Evolutionary conservation across 2,113 vertebrate genomes (phyloP), one percentile per base, ranked within the genome.

Genomic region (Mungos mungo): DNA sequence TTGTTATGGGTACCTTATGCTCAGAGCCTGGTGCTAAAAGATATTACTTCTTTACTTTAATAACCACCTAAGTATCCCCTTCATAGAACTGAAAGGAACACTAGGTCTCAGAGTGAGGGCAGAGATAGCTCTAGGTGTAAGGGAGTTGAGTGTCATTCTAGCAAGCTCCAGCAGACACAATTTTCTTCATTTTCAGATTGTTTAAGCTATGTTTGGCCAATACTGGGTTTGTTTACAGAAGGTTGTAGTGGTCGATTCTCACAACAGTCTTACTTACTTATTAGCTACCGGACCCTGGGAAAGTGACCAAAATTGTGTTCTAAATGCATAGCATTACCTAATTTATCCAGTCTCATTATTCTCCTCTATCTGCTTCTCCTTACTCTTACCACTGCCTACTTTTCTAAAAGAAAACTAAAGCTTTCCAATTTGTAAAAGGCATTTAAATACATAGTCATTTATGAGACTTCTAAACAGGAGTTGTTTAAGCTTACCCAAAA

Each of bases 381-480:
- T 50, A 79, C 27, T 95, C 35, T 93, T 74, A 94, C 15, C 41
- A 69, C 63, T 92, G 65, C 6, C 50, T 60, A 94, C 31, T 90
- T 92, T 90, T 82, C 47, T 71, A 63, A 77, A 90, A 90, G 35
- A 92, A 95, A 97, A 95, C 57, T 50, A 76, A 93, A 90, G 50
- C 0, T 88, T 87, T 85, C 71, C 79, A 88, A 65, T 94, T 85
- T 96, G 29, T 68, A 68, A 97, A 98, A 92, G 1, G 13, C 60
- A 18, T 71, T 92, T 90, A 90, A 83, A 68, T 95, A 66, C 88
- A 82, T 68, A 86, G 16, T 74, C 21, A 88, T 74, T 82, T 93
- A 31, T 89, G 63, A 88, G 19, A 88, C n/a, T 93, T 76, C 63
- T 68, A 90, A 97, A 65, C 5, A 66, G 76, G 71, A 96, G 27